Conservation (phyloP, 1,140 invertebrate species). For the Popillia japonica region DNA sequence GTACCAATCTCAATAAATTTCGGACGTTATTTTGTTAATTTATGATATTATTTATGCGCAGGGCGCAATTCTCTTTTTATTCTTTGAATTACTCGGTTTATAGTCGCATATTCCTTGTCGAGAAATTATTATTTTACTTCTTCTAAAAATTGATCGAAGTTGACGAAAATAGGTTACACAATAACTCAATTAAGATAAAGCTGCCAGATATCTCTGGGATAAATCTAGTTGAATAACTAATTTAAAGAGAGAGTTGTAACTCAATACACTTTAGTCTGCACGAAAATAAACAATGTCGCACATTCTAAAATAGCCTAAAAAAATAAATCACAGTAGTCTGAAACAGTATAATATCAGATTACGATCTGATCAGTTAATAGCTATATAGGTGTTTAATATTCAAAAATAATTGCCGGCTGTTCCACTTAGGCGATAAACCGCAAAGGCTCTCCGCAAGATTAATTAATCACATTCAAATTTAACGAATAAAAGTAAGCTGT, state of each 20-base stretch:
- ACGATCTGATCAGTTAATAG: slow-evolving; percentile 6
- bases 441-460: slow-evolving; percentile 6
- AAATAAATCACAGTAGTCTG: neutral
- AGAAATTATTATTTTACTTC: no score
- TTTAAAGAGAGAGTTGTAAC: no score
- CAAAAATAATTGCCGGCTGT: slow-evolving; percentile 15
- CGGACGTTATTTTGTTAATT: slow-evolving; percentile 22
- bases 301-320: neutral
- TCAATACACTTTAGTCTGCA: no score
- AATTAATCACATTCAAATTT: slow-evolving; percentile 22
- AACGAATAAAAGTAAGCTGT: slow-evolving; percentile 8
- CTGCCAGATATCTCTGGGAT: no score
- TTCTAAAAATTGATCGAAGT: no score
- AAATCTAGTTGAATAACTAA: no score
- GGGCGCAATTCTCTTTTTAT: neutral
- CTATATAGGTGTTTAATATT: neutral
- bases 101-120: no score
- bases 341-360: slow-evolving; percentile 20
- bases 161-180: no score
- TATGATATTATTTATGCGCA: slow-evolving; percentile 30
- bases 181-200: no score
- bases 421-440: slow-evolving; percentile 23
- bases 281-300: no score
- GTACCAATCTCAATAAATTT: slow-evolving; percentile 32
- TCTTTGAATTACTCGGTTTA: no score